Percentiles rank a stretch among this genome's conserved stretches.
phyloP scores from a whole-genome alignment of 64 coral and sea anemone genomes.

The Pachyseris speciosa region DNA sequence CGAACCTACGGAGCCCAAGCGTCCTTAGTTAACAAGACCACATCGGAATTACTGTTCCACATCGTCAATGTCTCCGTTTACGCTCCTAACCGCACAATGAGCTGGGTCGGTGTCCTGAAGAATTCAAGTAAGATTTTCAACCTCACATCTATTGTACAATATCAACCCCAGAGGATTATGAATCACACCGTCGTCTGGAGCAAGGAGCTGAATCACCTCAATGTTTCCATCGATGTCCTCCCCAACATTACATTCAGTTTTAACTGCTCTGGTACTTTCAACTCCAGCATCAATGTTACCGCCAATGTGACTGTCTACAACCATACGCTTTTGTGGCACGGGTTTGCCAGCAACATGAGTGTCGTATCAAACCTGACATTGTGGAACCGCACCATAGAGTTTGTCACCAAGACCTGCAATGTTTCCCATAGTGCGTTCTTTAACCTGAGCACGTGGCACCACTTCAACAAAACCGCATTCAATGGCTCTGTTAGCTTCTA shows the following conservation, averaged over 20 bases:
- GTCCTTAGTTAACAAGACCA: conserved; percentile 47
- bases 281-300: conserved; percentile 41
- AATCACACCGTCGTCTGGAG: conserved; percentile 61
- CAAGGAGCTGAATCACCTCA: conserved; percentile 26
- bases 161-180: conserved; percentile 42
- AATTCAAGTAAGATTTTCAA: conserved; percentile 67
- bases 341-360: conserved; percentile 44
- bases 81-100: conserved; percentile 55
- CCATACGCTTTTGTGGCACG: conserved; percentile 66
- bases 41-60: conserved; percentile 13
- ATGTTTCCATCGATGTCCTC: conserved; percentile 63
- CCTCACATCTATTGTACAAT: conserved; percentile 57
- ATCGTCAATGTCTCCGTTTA: conserved; percentile 50
- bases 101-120: conserved; percentile 58
- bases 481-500: conserved; percentile 69
- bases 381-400: conserved; percentile 76
- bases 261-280: conserved; percentile 82
- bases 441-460: conserved; percentile 84
- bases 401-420: conserved; percentile 74
- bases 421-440: conserved; percentile 46
- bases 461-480: conserved; percentile 64
- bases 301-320: conserved; percentile 64
- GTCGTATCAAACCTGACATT: conserved; percentile 72
- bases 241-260: conserved; percentile 54
- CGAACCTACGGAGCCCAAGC: conserved; percentile 62